Evolutionary conservation across 2,888 invertebrate species (phyloP), one percentile per base, ranked within the genome.

Genomic region (Amblyjoppa fuscipennis): DNA sequence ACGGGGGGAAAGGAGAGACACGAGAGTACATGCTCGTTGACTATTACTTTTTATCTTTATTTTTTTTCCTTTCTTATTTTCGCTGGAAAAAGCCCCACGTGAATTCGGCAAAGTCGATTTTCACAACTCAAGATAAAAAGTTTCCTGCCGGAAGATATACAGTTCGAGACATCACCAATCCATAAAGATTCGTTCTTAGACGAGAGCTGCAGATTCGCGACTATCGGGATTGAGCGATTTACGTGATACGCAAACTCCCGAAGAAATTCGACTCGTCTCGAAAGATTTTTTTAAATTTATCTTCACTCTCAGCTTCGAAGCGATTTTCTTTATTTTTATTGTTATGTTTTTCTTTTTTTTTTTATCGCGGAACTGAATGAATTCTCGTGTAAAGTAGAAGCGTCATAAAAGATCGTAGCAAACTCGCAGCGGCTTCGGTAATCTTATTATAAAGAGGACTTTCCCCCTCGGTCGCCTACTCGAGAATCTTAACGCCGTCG

Each of bases 61-160:
- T n/a, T 71, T 53, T 69, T 53, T 69, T 75, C 64, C 53, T 59
- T 13, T 28, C 56, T 7, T 28, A 61, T 16, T 31, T 16, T 25
- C 5, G 3, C 28, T 4, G 31, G 6, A 34, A 71, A 78, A 81
- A 75, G 53, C 64, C 51, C 64, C 13, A 45, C 45, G 77, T 53
- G 74, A 78, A 84, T 81, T 77, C 73, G 69, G 69, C 77, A 78
- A 78, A 81, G 81, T 84, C 84, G 81, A 81, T 81, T 78, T 69
- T 64, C 71, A 28, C 61, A 69, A 78, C 51, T 69, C 73, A 28
- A 64, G 73, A 81, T 81, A 70, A 74, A 81, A 78, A 74, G 38
- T 76, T 81, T 68, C n/a, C 28, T 28, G 28, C 38, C n/a, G 41
- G 16, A 61, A 59, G 28, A 41, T 28, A 16, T 25, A 25, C 0